Base-by-base conservation (phyloP, 2,113 vertebrate genomes). In the Ptyas mucosa region DNA sequence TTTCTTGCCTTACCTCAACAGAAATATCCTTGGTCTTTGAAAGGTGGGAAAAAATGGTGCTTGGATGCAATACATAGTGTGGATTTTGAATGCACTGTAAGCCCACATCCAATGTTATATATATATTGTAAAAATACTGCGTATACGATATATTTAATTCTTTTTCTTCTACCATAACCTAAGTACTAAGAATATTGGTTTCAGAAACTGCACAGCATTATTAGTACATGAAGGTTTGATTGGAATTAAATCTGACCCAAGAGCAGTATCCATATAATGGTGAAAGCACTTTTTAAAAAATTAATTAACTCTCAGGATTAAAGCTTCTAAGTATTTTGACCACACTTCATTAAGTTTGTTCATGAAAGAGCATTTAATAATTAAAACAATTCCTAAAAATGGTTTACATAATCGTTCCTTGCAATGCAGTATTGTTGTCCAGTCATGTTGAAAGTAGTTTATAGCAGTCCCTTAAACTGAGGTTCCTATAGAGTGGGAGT, bases 361-460 rank as follows among this genome's bases (percentile, higher is more conserved):
- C 94, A 87, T 85, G 90, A 93, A 94, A 96, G 95, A 96, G 93
- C 94, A 93, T 96, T 97, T 96, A 97, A 97, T 97, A 97, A 97
- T 97, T 97, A 96, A 97, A 96, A 94, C 95, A 94, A 94, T 93
- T 94, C 94, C n/a, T 94, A 93, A 94, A 39, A 96, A 58, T 58
- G 9, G 95, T 97, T 96, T 96, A 96, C 49, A 49, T 95, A 96
- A 97, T 95, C 94, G 88, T 75, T 92, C 90, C 87, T 75, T 94
- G 95, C 92, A 92, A 96, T 0, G 26, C 90, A 94, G 90, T 96
- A 94, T 39, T 8, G 12, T 90, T 94, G 55, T 92, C 95, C 91
- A 95, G 93, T 96, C 95, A 91, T 90, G 93, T 90, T 92, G 46
- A 94, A 93, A 96, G 88, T 86, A 81, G 43, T 88, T 96, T 95